Base-by-base conservation (phyloP, 23 tunicate genomes). In the Diplosoma virens region DNA sequence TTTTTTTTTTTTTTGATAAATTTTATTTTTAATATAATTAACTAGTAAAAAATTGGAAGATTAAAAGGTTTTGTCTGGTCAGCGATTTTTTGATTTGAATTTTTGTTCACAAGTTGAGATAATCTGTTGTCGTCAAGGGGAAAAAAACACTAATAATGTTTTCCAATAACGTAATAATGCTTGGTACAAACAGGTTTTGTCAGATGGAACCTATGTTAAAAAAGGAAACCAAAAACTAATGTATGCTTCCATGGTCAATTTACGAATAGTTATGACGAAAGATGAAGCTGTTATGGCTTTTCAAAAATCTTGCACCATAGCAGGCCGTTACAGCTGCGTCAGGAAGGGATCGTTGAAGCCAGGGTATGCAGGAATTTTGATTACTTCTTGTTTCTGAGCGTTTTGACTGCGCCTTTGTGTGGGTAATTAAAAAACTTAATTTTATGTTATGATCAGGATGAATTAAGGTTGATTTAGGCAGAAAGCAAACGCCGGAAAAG, bases 261-360 rank as follows among this genome's bases (percentile, higher is more conserved):
- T 92, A 0, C 83, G 97, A 11, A 80, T 92, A 2, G 37, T 58
- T 0, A 73, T 92, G 32, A 37, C 83, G 14, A 73, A 60, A 33
- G 45, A 59, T 22, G 73, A 81, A 60, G 81, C 77, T 3, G 47
- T 92, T 1, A 0, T 2, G 27, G 66, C 74, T 45, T 34, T 92
- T 4, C 76, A 78, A 66, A 76, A 73, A 24, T 83, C 97, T 28
- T 85, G 92, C 53, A 92, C 97, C 22, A 92, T 92, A 34, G 97
- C 92, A 14, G 79, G 83, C 1, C 59, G 97, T 31, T 92, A 92
- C 67, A 76, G 84, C 2, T 52, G 70, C 30, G 90, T 92, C 2
- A 59, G 97, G 33, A 76, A 81, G 54, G 97, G 97, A 6, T 45
- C 41, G 20, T 50, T 82, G 32, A 31, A 58, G 37, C 76, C 84